Conservation (phyloP, 2,113 vertebrate species). For the Brachyistius frenatus region DNA sequence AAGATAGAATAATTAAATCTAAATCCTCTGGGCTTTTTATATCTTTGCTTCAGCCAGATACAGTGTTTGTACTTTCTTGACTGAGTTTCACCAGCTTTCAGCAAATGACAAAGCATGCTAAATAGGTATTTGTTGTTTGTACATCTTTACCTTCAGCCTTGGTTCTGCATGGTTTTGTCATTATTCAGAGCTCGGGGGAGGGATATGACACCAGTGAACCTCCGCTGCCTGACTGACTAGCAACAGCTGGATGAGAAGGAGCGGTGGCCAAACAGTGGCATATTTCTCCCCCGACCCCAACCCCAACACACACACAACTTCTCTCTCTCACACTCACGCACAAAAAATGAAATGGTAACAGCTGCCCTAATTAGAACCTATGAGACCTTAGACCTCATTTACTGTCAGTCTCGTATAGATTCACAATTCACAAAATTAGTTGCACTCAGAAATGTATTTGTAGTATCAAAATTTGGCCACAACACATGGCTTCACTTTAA, state of each 20-base stretch:
- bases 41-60: not conserved
- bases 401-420: conserved; percentile 53
- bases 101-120: conserved; percentile 44
- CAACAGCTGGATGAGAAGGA: conserved; percentile 83
- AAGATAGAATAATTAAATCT: conserved; percentile 36
- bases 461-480: conserved; percentile 45
- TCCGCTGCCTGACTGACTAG: conserved; percentile 78
- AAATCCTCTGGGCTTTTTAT: conserved; percentile 18
- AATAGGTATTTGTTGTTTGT: conserved; percentile 54
- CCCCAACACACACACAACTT: conserved; percentile 29
- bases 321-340: conserved; percentile 31
- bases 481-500: conserved; percentile 56
- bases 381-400: conserved; percentile 76
- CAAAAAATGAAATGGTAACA: conserved; percentile 76
- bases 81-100: conserved; percentile 33
- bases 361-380: conserved; percentile 81
- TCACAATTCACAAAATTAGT: conserved; percentile 49
- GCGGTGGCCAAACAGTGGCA: conserved; percentile 67
- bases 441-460: conserved; percentile 40
- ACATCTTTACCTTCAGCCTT: conserved; percentile 53
- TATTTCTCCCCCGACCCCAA: conserved; percentile 22
- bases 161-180: conserved; percentile 73
- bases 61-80: conserved; percentile 39
- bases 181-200: conserved; percentile 70
- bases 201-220: conserved; percentile 71